These are phyloP conservation scores for Perithous albicinctus DNA, from an alignment of 2,888 invertebrate species.

Conservation along the genomic window DNA sequence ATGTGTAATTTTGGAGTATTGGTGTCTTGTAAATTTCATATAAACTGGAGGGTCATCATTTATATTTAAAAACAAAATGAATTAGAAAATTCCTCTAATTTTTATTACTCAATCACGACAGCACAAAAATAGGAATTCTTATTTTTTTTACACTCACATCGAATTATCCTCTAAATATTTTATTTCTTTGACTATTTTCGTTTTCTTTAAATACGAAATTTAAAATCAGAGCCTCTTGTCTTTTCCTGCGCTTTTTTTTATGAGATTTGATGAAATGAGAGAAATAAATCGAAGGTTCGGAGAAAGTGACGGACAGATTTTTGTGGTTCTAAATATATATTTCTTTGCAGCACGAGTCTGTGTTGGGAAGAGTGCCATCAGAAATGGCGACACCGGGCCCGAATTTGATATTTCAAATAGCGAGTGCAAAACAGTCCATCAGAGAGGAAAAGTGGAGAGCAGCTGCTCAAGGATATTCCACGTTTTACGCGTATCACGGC, in stretches of 20 bases:
- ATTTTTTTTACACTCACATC: too few relatives aligned
- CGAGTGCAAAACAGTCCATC: conserved; percentile 86
- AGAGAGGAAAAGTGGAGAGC: conserved; percentile 88
- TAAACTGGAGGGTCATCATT: too few relatives aligned
- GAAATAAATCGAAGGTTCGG: neutral
- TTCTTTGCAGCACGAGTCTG: conserved; percentile 86
- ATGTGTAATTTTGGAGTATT: neutral
- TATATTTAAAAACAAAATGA: too few relatives aligned
- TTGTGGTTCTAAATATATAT: neutral
- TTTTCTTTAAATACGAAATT: too few relatives aligned
- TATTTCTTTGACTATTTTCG: too few relatives aligned
- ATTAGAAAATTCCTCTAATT: too few relatives aligned
- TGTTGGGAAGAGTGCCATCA: conserved; percentile 86
- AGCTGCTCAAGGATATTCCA: conserved; percentile 86
- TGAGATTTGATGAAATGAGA: neutral
- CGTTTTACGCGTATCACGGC: conserved; percentile 92
- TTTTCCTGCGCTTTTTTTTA: too few relatives aligned
- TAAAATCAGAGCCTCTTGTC: too few relatives aligned
- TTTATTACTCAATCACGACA: too few relatives aligned
- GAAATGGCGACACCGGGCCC: conserved; percentile 86
- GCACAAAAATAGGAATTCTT: too few relatives aligned
- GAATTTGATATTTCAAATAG: conserved; percentile 90
- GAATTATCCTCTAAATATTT: too few relatives aligned
- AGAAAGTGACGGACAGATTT: neutral
- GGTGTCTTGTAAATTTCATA: too few relatives aligned